Conservation (phyloP, 2,888 invertebrate species). For the Orthosia cruda region DNA sequence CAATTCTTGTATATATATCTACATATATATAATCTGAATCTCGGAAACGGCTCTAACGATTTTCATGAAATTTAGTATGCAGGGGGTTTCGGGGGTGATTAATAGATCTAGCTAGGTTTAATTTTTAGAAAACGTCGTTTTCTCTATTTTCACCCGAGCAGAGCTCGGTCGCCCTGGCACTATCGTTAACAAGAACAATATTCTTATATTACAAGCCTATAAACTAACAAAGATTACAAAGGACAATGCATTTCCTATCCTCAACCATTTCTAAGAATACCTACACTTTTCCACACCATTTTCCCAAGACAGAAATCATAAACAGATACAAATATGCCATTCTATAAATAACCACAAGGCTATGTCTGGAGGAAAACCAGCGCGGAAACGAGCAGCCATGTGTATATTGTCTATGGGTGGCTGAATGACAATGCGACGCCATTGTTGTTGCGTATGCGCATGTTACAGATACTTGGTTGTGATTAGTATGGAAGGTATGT, state of each 20-base stretch:
- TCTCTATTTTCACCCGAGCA: too few relatives aligned
- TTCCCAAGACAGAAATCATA: slow-evolving; percentile 42
- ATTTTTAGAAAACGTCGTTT: too few relatives aligned
- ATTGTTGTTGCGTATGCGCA: slow-evolving; percentile 25
- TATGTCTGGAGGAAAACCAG: slow-evolving; percentile 64
- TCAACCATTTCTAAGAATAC: not conserved
- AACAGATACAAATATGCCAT: slow-evolving; percentile 43
- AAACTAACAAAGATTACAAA: not conserved
- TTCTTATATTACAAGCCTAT: not conserved
- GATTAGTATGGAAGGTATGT: slow-evolving; percentile 16
- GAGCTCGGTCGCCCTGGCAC: too few relatives aligned
- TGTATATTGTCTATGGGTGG: slow-evolving; percentile 50
- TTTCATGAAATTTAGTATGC: too few relatives aligned
- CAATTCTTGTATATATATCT: too few relatives aligned
- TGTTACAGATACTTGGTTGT: slow-evolving; percentile 10
- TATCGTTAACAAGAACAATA: not conserved
- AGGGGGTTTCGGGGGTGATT: too few relatives aligned
- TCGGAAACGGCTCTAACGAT: too few relatives aligned
- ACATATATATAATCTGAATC: too few relatives aligned
- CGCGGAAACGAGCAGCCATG: slow-evolving; percentile 56
- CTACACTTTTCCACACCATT: slow-evolving; percentile 31
- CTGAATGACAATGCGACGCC: slow-evolving; percentile 59
- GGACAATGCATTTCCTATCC: not conserved
- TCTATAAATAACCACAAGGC: slow-evolving; percentile 69
- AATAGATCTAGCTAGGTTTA: too few relatives aligned